Evolutionary conservation across 2,888 invertebrate genomes (phyloP).

Genomic region (Chalcis sispes): DNA sequence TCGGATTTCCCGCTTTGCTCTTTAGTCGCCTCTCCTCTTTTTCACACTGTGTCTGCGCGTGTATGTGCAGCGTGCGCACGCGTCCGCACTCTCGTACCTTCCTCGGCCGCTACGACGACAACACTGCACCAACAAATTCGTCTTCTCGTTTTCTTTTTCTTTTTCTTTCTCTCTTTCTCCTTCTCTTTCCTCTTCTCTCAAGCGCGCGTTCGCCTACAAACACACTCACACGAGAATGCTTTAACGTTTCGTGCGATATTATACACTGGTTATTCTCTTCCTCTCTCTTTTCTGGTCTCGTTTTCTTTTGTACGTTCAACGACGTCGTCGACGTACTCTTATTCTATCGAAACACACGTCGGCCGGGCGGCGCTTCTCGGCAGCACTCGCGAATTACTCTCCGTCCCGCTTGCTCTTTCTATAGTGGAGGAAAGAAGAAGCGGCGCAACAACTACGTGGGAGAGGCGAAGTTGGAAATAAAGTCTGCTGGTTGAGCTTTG

Average conservation of each 20-base stretch:
- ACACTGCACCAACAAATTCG: neutral
- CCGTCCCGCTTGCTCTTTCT: neutral
- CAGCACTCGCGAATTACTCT: neutral
- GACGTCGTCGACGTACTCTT: constrained; percentile 5
- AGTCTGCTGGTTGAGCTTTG: neutral
- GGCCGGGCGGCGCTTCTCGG: constrained; percentile 12
- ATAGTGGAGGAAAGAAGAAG: neutral
- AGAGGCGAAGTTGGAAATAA: constrained; percentile 20
- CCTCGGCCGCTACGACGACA: neutral
- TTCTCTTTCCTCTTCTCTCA: too few species aligned
- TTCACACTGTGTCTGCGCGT: neutral
- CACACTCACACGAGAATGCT: neutral
- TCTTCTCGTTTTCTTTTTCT: neutral
- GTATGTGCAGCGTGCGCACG: neutral
- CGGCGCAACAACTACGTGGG: too few species aligned
- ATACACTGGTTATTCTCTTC: too few species aligned
- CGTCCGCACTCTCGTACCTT: constrained; percentile 1
- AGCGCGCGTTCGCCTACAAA: neutral
- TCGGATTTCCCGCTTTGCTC: neutral
- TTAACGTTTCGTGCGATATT: neutral
- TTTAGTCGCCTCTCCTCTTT: neutral
- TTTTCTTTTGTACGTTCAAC: too few species aligned
- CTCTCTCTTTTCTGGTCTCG: neutral
- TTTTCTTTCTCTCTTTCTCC: too few species aligned
- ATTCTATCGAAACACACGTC: neutral